These are phyloP conservation scores for Pipistrellus pygmaeus DNA, from an alignment of 2,797 vertebrate species.

Conservation along the genomic window DNA sequence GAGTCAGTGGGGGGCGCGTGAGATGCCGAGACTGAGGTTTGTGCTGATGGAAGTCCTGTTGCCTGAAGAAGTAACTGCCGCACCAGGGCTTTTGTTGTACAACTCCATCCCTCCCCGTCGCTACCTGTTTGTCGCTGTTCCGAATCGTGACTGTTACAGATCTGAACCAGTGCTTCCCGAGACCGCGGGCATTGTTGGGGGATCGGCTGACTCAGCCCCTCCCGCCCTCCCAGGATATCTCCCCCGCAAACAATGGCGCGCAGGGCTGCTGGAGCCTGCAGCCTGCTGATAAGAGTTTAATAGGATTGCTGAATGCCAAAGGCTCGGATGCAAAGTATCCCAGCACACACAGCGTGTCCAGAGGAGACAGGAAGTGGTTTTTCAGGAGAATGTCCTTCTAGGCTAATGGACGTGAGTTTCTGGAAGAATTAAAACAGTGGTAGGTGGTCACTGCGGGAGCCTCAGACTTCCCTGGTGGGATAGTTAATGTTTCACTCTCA, in stretches of 20 bases:
- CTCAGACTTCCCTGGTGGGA: conserved; percentile 61
- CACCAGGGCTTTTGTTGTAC: neutral
- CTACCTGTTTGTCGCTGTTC: conserved; percentile 74
- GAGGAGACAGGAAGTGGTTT: conserved; percentile 94
- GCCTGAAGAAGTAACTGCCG: neutral
- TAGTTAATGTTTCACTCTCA: conserved; percentile 73
- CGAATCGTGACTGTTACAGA: conserved; percentile 60
- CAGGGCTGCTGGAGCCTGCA: conserved; percentile 93
- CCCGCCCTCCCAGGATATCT: conserved; percentile 92
- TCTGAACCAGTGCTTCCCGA: conserved; percentile 60
- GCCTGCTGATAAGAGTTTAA: conserved; percentile 97
- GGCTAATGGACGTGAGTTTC: conserved; percentile 91
- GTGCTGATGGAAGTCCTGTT: neutral
- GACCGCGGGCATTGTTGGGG: conserved; percentile 83
- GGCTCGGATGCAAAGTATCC: conserved; percentile 95
- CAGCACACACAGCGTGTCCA: conserved; percentile 91
- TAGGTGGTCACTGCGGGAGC: conserved; percentile 82
- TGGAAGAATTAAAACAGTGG: conserved; percentile 83
- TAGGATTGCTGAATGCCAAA: conserved; percentile 97
- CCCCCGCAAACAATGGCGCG: conserved; percentile 93
- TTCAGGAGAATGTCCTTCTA: conserved; percentile 93
- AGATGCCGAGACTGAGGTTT: neutral
- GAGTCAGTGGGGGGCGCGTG: neutral
- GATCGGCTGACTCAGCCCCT: conserved; percentile 91
- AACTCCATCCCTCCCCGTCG: conserved; percentile 5